Conservation (phyloP, 2,888 invertebrate species). For the Psylliodes chrysocephalus region DNA sequence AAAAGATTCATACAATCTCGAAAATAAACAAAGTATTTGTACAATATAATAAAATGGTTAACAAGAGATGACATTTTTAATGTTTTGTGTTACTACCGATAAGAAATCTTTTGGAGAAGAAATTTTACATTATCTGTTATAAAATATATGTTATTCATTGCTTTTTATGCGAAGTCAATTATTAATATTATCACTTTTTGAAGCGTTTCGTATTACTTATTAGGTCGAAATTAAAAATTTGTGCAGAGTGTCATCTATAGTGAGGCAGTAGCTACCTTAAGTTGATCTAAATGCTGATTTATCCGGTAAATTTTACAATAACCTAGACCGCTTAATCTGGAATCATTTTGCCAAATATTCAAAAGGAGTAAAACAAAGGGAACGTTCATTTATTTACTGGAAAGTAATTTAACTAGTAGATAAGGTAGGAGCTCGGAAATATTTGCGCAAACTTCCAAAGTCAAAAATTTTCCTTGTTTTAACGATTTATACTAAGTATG, state of each 20-base stretch:
- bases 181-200: too few relatives aligned
- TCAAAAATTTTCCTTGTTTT: too few relatives aligned
- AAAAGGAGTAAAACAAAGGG: constrained; percentile 23
- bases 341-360: constrained; percentile 58
- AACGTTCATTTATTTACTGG: constrained; percentile 15
- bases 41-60: too few relatives aligned
- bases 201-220: background rate
- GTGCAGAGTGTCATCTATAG: background rate
- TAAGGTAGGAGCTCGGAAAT: background rate
- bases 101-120: too few relatives aligned
- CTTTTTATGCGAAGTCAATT: too few relatives aligned
- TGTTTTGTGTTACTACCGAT: too few relatives aligned
- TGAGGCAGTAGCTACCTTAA: background rate
- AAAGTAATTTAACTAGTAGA: constrained; percentile 6
- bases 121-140: background rate
- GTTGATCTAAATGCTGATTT: constrained; percentile 37
- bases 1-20: too few relatives aligned
- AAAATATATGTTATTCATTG: background rate
- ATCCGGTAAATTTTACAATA: constrained; percentile 48
- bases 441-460: too few relatives aligned
- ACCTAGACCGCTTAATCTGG: constrained; percentile 56
- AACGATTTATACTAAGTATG: too few relatives aligned
- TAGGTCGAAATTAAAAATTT: background rate
- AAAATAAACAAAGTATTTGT: too few relatives aligned
- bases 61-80: too few relatives aligned